A percentile compares a stretch with the other conserved stretches of the same genome.
Conservation (phyloP, 2,113 vertebrate species). For the Indri indri region DNA sequence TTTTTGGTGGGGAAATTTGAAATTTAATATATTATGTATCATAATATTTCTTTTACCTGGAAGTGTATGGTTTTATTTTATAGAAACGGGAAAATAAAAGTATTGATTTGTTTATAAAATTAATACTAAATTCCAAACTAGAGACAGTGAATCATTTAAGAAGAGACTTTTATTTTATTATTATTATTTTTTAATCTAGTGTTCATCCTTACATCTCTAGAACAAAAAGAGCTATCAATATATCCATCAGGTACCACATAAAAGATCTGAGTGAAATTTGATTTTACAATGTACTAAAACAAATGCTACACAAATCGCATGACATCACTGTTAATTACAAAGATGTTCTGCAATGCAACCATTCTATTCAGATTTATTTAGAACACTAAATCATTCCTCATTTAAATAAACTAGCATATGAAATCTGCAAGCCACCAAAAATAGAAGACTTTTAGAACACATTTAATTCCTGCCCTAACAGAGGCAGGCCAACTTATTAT, state of each 20-base stretch:
- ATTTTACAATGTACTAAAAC: background rate
- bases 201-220: background rate
- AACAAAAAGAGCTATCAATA: background rate
- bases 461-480: background rate
- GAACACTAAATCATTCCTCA: background rate
- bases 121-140: background rate
- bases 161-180: background rate
- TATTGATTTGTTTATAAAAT: constrained; percentile 26
- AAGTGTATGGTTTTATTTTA: constrained; percentile 38
- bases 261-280: background rate
- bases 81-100: constrained; percentile 2
- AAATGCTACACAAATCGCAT: background rate
- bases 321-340: background rate
- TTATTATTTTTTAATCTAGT: background rate
- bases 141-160: background rate
- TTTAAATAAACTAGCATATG: constrained; percentile 36
- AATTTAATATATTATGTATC: background rate
- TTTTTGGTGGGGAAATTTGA: constrained; percentile 47
- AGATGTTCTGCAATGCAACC: background rate
- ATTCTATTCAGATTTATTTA: constrained; percentile 23
- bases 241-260: background rate
- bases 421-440: constrained; percentile 13
- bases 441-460: background rate
- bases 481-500: background rate
- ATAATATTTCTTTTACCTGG: background rate